These are phyloP conservation scores for Sparidentex hasta DNA, from an alignment of 2,797 vertebrate species.

Conservation along the genomic window DNA sequence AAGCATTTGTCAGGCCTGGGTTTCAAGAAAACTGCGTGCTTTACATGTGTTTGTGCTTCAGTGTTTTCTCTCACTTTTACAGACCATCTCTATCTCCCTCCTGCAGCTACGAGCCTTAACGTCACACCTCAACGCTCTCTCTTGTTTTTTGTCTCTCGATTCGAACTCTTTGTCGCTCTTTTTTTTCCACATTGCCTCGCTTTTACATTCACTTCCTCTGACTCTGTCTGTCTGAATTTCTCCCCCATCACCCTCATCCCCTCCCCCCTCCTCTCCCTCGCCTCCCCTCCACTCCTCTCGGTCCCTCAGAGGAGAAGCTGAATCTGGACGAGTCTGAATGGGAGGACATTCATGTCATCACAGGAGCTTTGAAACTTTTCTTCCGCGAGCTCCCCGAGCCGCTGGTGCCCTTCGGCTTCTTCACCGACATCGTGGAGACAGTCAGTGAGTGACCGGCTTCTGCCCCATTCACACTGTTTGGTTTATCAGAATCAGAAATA, in stretches of 20 bases:
- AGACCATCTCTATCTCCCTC: constrained; percentile 55
- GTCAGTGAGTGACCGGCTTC: constrained; percentile 87
- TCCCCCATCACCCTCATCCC: neutral
- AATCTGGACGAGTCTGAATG: constrained; percentile 91
- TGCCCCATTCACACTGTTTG: neutral
- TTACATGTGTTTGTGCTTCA: constrained; percentile 25
- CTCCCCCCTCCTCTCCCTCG: neutral
- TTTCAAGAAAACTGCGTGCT: constrained; percentile 31
- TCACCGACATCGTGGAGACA: constrained; percentile 87
- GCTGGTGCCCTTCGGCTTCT: constrained; percentile 87
- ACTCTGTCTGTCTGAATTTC: constrained; percentile 43
- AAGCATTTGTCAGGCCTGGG: constrained; percentile 55
- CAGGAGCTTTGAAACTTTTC: constrained; percentile 94
- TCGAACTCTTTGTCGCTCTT: constrained; percentile 27
- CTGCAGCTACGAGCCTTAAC: constrained; percentile 58
- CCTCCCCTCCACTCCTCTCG: neutral
- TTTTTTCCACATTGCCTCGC: constrained; percentile 10
- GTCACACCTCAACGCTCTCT: constrained; percentile 37
- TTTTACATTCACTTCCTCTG: constrained; percentile 27
- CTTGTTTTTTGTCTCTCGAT: constrained; percentile 18
- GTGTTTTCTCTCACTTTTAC: constrained; percentile 29
- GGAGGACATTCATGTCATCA: constrained; percentile 95
- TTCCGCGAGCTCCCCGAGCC: constrained; percentile 95
- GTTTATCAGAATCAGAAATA: neutral
- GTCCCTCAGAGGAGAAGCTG: constrained; percentile 88